phyloP scores from a whole-genome alignment of 2,113 vertebrate species.

The Ophiodon elongatus region DNA sequence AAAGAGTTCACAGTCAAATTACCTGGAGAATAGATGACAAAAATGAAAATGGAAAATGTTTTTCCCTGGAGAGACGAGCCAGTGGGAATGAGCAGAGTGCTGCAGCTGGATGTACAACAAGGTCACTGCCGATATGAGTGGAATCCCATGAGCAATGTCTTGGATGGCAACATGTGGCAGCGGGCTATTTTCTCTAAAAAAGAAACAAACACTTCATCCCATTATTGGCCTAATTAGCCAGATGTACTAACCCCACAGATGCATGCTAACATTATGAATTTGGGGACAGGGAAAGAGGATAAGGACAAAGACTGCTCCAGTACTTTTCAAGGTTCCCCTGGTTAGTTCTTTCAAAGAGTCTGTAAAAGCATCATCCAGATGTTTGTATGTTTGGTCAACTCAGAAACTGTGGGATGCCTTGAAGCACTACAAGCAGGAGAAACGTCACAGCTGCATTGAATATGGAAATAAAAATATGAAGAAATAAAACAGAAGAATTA shows the following conservation, averaged over 20 bases:
- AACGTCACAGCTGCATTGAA: not conserved
- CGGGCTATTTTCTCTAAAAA: conserved; percentile 23
- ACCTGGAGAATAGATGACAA: conserved; percentile 20
- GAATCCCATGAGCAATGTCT: conserved; percentile 38
- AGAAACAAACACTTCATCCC: conserved; percentile 50
- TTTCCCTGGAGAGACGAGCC: conserved; percentile 36
- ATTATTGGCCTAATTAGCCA: conserved; percentile 44
- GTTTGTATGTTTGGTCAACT: conserved; percentile 2
- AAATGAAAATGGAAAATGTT: conserved; percentile 35
- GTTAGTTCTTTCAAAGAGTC: not conserved
- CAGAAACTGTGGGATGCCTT: not conserved
- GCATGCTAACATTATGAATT: not conserved
- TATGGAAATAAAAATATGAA: not conserved
- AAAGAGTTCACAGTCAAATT: conserved; percentile 9
- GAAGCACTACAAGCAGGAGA: conserved; percentile 5
- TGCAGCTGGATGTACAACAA: conserved; percentile 64
- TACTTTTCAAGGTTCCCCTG: not conserved
- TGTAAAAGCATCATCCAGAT: conserved; percentile 26
- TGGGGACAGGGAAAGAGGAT: not conserved
- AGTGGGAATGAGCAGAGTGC: conserved; percentile 39
- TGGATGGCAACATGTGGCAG: conserved; percentile 53
- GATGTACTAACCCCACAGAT: conserved; percentile 22
- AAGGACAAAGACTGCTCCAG: not conserved
- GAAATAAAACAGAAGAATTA: not conserved
- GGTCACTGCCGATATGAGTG: conserved; percentile 46